phyloP scores from a whole-genome alignment of 1,140 invertebrate genomes.

The Lepidurus couesii region DNA sequence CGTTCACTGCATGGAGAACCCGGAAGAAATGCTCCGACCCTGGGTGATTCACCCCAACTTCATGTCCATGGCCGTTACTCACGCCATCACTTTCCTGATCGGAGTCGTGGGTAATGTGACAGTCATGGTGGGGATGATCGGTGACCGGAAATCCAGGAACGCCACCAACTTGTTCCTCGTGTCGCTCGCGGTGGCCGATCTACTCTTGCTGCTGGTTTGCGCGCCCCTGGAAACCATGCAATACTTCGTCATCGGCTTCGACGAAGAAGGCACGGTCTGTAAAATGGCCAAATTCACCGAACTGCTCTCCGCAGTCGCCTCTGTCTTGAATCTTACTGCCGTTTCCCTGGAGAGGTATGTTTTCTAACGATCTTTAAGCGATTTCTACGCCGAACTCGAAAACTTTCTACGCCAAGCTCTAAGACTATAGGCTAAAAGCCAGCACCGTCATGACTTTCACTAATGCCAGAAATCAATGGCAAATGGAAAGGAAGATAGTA shows the following conservation, averaged over 20 bases:
- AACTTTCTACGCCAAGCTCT: not conserved
- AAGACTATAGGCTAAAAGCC: not conserved
- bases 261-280: slow-evolving; percentile 44
- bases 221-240: slow-evolving; percentile 46
- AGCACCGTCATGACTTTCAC: not conserved
- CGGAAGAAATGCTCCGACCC: slow-evolving; percentile 45
- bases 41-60: slow-evolving; percentile 42
- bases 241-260: slow-evolving; percentile 45
- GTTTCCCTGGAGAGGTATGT: slow-evolving; percentile 47
- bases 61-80: slow-evolving; percentile 44
- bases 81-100: slow-evolving; percentile 45
- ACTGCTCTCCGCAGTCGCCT: slow-evolving; percentile 44
- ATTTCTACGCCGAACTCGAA: not conserved
- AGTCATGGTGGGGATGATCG: slow-evolving; percentile 41
- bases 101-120: slow-evolving; percentile 42
- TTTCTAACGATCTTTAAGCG: not conserved
- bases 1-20: slow-evolving; percentile 39
- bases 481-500: slow-evolving; percentile 11
- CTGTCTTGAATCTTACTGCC: slow-evolving; percentile 46
- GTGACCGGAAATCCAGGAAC: slow-evolving; percentile 40
- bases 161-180: slow-evolving; percentile 43
- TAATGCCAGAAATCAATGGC: not conserved
- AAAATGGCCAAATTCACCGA: slow-evolving; percentile 45
- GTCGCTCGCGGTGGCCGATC: slow-evolving; percentile 45
- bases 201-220: slow-evolving; percentile 46